Conservation (phyloP, 2,888 invertebrate genomes). For the Tachina lurida region DNA sequence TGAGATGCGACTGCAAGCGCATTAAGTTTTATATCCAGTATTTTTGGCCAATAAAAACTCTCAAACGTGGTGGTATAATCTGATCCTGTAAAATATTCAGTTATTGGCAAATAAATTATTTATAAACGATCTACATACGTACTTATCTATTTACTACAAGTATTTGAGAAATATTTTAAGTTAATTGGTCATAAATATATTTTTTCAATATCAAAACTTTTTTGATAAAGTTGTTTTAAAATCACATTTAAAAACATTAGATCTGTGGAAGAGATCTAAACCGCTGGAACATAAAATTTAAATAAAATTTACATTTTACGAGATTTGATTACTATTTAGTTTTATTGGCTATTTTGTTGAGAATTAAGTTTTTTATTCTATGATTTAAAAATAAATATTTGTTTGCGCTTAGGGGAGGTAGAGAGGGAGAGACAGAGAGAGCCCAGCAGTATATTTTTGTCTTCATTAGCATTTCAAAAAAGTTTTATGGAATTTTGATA, state of each 20-base stretch:
- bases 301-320: neutral
- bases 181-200: no score
- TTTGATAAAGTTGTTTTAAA: neutral
- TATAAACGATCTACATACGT: no score
- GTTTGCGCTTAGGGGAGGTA: neutral
- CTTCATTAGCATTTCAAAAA: conserved; percentile 41
- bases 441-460: conserved; percentile 19
- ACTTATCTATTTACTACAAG: no score
- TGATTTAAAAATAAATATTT: neutral
- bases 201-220: neutral
- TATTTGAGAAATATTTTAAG: no score
- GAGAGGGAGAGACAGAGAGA: neutral
- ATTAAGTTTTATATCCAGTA: no score
- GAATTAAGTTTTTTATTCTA: neutral
- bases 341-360: neutral
- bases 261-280: neutral
- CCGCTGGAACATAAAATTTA: neutral
- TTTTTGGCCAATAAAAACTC: no score
- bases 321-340: neutral
- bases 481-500: conserved; percentile 55
- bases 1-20: no score
- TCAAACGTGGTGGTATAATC: no score
- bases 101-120: no score
- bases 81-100: no score
- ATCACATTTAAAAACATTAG: neutral